phyloP scores from a whole-genome alignment of 1,140 invertebrate genomes.

The Melitaea cinxia region DNA sequence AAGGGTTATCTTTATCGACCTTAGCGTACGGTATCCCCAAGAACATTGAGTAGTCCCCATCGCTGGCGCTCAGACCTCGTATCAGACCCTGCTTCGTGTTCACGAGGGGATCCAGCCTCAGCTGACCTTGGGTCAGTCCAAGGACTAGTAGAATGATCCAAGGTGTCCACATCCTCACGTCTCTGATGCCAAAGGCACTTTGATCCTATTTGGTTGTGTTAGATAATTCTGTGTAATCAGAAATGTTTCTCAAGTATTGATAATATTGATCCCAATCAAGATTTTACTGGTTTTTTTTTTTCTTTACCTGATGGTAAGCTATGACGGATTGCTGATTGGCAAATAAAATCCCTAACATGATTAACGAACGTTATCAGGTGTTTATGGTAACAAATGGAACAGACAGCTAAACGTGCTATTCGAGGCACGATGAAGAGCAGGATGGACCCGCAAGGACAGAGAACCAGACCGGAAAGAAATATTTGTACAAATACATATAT shows the following conservation, averaged over 20 bases:
- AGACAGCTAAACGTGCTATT: no score
- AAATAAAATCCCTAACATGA: no score
- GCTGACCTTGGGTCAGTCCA: neutral
- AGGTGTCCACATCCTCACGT: neutral
- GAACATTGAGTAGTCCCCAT: slow-evolving; percentile 57
- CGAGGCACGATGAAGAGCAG: no score
- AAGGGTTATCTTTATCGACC: slow-evolving; percentile 46
- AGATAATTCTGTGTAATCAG: neutral
- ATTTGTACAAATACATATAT: no score
- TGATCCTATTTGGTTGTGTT: neutral
- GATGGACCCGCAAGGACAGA: no score
- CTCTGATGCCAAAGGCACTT: neutral
- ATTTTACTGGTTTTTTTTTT: no score
- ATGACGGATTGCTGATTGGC: no score
- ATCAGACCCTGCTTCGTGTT: slow-evolving; percentile 44
- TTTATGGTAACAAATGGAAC: no score
- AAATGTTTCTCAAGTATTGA: neutral
- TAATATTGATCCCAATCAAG: no score
- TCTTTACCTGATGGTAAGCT: no score
- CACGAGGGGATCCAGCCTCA: slow-evolving; percentile 41
- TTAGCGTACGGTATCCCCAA: slow-evolving; percentile 52
- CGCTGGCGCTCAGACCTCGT: slow-evolving; percentile 41
- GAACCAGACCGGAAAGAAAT: no score
- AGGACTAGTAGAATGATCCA: neutral
- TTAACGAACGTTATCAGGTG: no score